Evolutionary conservation across 2,113 vertebrate genomes (phyloP), one percentile per base, ranked within the genome.

Genomic region (Onychostoma macrolepis): DNA sequence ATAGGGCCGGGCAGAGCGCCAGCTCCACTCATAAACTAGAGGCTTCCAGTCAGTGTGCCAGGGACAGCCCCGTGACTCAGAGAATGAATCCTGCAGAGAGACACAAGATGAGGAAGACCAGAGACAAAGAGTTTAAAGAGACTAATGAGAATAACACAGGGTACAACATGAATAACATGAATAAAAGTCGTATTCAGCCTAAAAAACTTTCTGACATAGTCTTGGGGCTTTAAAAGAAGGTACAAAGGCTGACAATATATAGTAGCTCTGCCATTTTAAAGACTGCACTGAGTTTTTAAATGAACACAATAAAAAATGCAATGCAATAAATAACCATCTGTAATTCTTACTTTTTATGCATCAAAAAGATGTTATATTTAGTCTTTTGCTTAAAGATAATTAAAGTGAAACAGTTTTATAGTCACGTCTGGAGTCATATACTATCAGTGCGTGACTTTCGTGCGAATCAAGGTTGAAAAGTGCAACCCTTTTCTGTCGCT

Each of bases 31-130:
- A 94, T 92, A 96, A 94, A 95, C 94, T 92, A 90, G 92, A 92
- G 93, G 82, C 82, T 85, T 87, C 81, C 86, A 53, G 85, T 69
- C 67, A 61, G 91, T 93, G 92, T 94, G 94, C 95, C 94, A 95
- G 94, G 92, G 94, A 95, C 94, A 93, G 93, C 93, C 94, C 93
- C 94, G 94, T 95, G 94, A 95, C 93, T 95, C 94, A 95, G 88
- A 71, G 91, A 92, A 90, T 91, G 95, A 93, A 92, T 94, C 92
- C 79, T 43, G 65, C 74, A 86, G 30, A 80, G 53, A 92, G 36
- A 89, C 7, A 61, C 1, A 83, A 71, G 48, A 81, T 90, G 74
- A 26, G 80, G 30, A 86, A 12, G 74, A 58, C 90, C 53, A 89
- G 83, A 82, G 77, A 87, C 36, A 78, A 36, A 74, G 76, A 43